Percentiles rank a stretch among this genome's conserved stretches.
Conservation (phyloP, 1,140 invertebrate species). For the Gonatopus flavifemur region DNA sequence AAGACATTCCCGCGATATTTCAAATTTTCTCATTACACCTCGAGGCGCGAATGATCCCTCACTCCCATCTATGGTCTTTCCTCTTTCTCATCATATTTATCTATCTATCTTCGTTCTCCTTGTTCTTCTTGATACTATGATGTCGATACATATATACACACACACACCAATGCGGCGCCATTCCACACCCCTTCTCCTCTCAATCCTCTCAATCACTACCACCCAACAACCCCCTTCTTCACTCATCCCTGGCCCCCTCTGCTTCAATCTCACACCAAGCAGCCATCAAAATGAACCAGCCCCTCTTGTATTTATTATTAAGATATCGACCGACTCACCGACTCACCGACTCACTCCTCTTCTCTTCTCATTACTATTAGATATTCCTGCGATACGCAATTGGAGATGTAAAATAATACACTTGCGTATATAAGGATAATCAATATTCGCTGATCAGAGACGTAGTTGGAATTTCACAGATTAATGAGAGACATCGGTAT, state of each 20-base stretch:
- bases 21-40: constrained; percentile 59
- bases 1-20: constrained; percentile 51
- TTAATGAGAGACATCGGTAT: too few relatives aligned
- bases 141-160: constrained; percentile 29
- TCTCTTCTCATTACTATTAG: too few relatives aligned
- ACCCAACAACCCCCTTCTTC: constrained; percentile 33
- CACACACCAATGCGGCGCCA: constrained; percentile 29
- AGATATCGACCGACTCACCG: constrained; percentile 56
- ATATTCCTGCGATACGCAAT: too few relatives aligned
- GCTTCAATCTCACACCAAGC: constrained; percentile 53
- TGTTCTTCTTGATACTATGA: constrained; percentile 8
- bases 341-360: too few relatives aligned
- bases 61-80: constrained; percentile 3
- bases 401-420: too few relatives aligned
- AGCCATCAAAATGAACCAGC: constrained; percentile 48
- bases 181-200: constrained; percentile 22
- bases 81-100: constrained; percentile 9
- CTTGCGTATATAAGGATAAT: too few relatives aligned
- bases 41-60: constrained; percentile 54
- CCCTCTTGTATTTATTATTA: constrained; percentile 58
- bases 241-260: too few relatives aligned
- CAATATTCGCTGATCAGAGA: too few relatives aligned
- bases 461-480: too few relatives aligned
- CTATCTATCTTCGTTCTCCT: constrained; percentile 15
- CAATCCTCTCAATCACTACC: constrained; percentile 41